A percentile compares a stretch with the other conserved stretches of the same genome.
phyloP scores from a whole-genome alignment of 1,140 invertebrate genomes.

The Hestina assimilis region DNA sequence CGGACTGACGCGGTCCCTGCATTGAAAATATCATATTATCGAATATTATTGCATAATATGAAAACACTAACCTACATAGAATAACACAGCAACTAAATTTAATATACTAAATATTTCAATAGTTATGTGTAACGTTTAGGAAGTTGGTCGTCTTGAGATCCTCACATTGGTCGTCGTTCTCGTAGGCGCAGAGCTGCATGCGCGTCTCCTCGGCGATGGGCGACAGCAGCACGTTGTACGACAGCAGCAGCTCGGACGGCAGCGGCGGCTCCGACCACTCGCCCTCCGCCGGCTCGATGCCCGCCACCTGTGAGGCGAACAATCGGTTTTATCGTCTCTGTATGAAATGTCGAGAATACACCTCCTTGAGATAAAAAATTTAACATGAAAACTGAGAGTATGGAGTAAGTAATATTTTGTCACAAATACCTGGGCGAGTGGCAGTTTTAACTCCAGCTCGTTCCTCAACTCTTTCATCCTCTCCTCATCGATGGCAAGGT shows the following conservation, averaged over 20 bases:
- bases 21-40: no score
- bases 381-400: no score
- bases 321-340: no score
- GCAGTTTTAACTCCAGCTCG: slow-evolving; percentile 84
- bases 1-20: slow-evolving; percentile 59
- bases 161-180: slow-evolving; percentile 61
- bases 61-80: no score
- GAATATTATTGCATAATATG: no score
- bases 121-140: no score
- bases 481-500: slow-evolving; percentile 83
- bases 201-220: slow-evolving; percentile 69
- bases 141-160: no score
- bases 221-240: slow-evolving; percentile 65
- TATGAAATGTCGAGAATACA: no score
- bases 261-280: slow-evolving; percentile 50
- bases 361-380: no score
- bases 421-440: slow-evolving; percentile 80
- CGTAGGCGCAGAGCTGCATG: slow-evolving; percentile 58
- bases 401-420: not conserved
- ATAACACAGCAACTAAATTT: no score
- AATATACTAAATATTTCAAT: no score
- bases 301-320: slow-evolving; percentile 50
- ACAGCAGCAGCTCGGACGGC: slow-evolving; percentile 58
- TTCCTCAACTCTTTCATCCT: slow-evolving; percentile 84
- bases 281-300: slow-evolving; percentile 46